Conservation (phyloP, 2,888 invertebrate genomes). For the Nephrotoma appendiculata region DNA sequence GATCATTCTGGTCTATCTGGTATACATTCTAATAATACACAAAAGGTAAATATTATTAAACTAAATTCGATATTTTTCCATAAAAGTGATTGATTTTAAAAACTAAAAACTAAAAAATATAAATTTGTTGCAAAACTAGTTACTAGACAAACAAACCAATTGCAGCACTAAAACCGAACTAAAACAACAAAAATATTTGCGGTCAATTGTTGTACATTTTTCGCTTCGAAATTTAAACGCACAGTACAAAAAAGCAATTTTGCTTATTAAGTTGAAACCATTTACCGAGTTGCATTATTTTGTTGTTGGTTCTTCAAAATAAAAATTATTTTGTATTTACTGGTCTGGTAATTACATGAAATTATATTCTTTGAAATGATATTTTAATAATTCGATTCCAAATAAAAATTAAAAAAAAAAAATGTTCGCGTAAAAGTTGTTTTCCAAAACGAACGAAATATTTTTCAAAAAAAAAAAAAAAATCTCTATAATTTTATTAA, state of each 20-base stretch:
- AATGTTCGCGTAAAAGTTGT: neutral
- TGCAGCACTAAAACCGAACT: neutral
- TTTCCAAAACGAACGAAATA: neutral
- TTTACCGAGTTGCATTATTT: neutral
- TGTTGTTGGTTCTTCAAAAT: neutral
- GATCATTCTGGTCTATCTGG: neutral
- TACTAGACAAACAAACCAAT: neutral
- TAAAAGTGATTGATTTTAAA: neutral
- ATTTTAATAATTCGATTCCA: slow-evolving; percentile 2
- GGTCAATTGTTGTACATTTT: neutral
- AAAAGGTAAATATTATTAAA: neutral
- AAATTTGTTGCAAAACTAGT: neutral
- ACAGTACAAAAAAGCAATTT: neutral
- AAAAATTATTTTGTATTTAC: neutral
- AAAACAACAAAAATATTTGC: neutral
- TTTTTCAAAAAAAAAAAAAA: neutral
- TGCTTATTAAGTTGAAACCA: neutral
- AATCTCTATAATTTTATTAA: neutral
- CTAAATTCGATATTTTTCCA: neutral
- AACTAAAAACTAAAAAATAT: neutral
- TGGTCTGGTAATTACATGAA: neutral
- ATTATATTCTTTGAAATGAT: slow-evolving; percentile 2
- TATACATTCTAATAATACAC: neutral
- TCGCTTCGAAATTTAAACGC: neutral
- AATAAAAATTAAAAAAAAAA: neutral